Percentiles rank a stretch among this genome's conserved stretches.
These are phyloP conservation scores for Trissolcus japonicus DNA, from an alignment of 2,888 invertebrate genomes.

Conservation along the genomic window DNA sequence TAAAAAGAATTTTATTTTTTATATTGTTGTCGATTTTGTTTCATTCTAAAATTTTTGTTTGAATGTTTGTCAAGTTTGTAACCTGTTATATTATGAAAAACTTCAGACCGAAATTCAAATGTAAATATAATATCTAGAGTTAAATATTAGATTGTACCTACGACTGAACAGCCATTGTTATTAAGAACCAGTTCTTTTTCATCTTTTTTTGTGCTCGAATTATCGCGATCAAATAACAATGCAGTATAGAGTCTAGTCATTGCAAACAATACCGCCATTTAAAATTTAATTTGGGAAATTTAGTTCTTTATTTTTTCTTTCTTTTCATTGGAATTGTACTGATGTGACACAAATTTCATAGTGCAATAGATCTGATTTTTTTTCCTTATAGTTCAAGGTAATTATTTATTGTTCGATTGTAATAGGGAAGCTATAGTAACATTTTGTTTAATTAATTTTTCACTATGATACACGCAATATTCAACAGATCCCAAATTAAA, in stretches of 20 bases:
- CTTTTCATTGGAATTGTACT: neutral
- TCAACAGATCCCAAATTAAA: neutral
- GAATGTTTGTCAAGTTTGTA: slow-evolving; percentile 5
- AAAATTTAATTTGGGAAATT: slow-evolving; percentile 3
- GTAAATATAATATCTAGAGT: slow-evolving; percentile 13
- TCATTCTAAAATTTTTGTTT: slow-evolving; percentile 1
- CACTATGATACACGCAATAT: no score
- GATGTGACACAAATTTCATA: no score
- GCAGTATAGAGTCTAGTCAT: slow-evolving; percentile 72
- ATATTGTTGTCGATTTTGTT: slow-evolving; percentile 4
- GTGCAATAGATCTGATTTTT: neutral
- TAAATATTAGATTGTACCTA: slow-evolving; percentile 61
- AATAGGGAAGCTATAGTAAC: no score
- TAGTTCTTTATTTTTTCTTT: slow-evolving; percentile 3
- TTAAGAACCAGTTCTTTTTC: slow-evolving; percentile 50
- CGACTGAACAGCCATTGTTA: slow-evolving; percentile 66
- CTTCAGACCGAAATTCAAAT: no score
- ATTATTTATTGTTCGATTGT: neutral
- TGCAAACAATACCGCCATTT: slow-evolving; percentile 16
- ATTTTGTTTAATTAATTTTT: no score
- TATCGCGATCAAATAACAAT: slow-evolving; percentile 64
- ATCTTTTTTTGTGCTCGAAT: neutral
- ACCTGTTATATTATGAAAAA: neutral
- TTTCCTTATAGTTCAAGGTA: neutral
- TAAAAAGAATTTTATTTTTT: slow-evolving; percentile 10